Percentiles rank a stretch among this genome's conserved stretches.
phyloP scores from a whole-genome alignment of 1,140 invertebrate species.

The Drosophila lacertosa region DNA sequence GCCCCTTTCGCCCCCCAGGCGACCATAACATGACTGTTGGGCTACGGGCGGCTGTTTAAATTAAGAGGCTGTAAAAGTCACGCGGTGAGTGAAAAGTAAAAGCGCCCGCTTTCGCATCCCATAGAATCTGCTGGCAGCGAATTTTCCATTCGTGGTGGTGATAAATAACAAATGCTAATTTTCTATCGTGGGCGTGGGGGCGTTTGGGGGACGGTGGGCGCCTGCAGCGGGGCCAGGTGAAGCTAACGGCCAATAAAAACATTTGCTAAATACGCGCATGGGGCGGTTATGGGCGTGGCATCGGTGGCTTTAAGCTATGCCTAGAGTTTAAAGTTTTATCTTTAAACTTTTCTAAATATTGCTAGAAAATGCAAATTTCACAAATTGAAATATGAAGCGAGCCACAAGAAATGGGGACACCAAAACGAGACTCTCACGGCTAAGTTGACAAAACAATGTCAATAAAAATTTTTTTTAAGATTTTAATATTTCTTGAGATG shows the following conservation, averaged over 20 bases:
- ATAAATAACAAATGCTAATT: slow-evolving; percentile 74
- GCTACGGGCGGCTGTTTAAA: slow-evolving; percentile 69
- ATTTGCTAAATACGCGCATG: slow-evolving; percentile 53
- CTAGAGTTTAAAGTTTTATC: slow-evolving; percentile 44
- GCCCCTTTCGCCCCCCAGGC: slow-evolving; percentile 17
- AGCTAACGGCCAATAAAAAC: slow-evolving; percentile 78
- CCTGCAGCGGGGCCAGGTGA: slow-evolving; percentile 61
- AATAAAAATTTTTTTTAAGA: slow-evolving; percentile 19
- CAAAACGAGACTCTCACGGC: slow-evolving; percentile 20
- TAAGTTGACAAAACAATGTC: slow-evolving; percentile 6
- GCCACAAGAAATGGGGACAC: slow-evolving; percentile 25
- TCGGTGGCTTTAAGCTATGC: slow-evolving; percentile 29
- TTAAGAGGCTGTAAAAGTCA: slow-evolving; percentile 83
- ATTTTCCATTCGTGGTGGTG: slow-evolving; percentile 41
- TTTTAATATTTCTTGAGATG: slow-evolving; percentile 9
- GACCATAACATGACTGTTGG: slow-evolving; percentile 20
- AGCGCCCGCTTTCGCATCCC: slow-evolving; percentile 31
- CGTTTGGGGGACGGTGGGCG: background rate
- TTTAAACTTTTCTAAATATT: slow-evolving; percentile 41
- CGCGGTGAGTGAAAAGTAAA: slow-evolving; percentile 77
- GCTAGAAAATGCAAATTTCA: slow-evolving; percentile 44
- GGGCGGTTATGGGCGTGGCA: background rate
- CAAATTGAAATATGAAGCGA: slow-evolving; percentile 44
- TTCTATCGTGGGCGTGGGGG: slow-evolving; percentile 43
- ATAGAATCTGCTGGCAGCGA: slow-evolving; percentile 35